These are phyloP conservation scores for Guaruba guarouba DNA, from an alignment of 2,113 vertebrate genomes.

Conservation along the genomic window DNA sequence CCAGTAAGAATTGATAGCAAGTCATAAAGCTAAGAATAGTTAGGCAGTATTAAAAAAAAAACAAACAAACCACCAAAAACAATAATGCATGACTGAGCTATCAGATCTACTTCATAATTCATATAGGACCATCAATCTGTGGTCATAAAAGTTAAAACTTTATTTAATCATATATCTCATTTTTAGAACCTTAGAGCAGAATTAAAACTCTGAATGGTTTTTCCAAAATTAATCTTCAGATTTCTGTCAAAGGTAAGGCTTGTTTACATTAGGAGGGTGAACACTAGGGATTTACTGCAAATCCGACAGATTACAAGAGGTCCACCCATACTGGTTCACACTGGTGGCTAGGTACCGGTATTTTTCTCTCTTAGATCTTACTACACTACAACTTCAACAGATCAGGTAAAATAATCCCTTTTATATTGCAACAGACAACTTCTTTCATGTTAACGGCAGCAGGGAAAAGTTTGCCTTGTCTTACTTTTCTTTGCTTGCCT, in stretches of 20 bases:
- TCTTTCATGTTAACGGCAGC: background rate
- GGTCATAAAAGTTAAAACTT: background rate
- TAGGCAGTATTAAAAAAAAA: background rate
- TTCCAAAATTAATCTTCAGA: background rate
- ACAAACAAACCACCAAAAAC: background rate
- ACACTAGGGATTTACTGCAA: background rate
- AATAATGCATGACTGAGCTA: background rate
- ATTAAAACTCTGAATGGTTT: background rate
- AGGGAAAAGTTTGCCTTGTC: background rate
- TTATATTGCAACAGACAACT: background rate
- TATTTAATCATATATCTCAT: background rate
- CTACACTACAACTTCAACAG: background rate
- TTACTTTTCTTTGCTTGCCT: background rate
- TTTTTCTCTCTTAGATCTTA: background rate
- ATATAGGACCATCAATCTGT: background rate
- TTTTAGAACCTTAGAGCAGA: background rate
- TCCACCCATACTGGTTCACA: background rate
- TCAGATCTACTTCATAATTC: background rate
- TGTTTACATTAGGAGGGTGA: background rate
- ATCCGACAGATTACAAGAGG: background rate
- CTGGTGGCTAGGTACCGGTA: fast-evolving
- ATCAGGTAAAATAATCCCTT: background rate
- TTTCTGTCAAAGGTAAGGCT: background rate
- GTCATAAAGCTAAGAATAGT: background rate
- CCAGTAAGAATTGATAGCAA: background rate